Base-by-base conservation (phyloP, 2,797 vertebrate species). In the Nannoperca australis region DNA sequence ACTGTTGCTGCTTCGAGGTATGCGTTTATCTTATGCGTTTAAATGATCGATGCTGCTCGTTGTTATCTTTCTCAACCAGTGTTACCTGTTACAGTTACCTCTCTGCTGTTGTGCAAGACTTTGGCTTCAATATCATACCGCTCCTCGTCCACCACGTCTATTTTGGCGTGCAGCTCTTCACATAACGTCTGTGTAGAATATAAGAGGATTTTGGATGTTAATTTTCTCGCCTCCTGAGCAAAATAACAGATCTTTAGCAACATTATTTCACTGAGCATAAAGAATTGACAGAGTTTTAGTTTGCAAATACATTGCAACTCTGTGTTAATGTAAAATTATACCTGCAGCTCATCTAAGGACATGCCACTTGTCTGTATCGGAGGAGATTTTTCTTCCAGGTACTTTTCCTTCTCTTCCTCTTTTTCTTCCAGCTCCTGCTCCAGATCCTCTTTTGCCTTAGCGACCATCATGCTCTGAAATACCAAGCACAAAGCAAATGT, bases 51-150 rank as follows among this genome's bases (percentile, higher is more conserved):
- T 34, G 4, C 13, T 50, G 5, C 22, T 70, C 12, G 9, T 40
- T 13, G 17, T 32, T 10, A 8, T 49, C 1, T 12, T 49, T 58
- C 15, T 47, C 24, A 8, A 9, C 0, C 20, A 1, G 12, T 18
- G 42, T 44, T 59, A 27, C 24, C 24, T 27, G 24, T 27, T 27
- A 27, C 24, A 11, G 73, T 85, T 90, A 97, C 97, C 96, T 99
- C 98, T 91, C 98, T 94, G 51, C 91, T 97, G 90, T 98, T 98
- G 83, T 98, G 98, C 69, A 94, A 89, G 73, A 98, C 98, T 85
- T 99, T 99, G 0, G 97, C 97, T 90, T 99, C 97, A 0, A 98
- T 97, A 73, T 99, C 96, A 0, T 99, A 99, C 66, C 98, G 94
- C 91, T 99, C 98, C 74, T 99, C 98, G 3, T 99, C 98, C 92